A percentile compares a stretch with the other conserved stretches of the same genome.
These are phyloP conservation scores for Alca torda DNA, from an alignment of 2,797 vertebrate genomes.

Conservation along the genomic window DNA sequence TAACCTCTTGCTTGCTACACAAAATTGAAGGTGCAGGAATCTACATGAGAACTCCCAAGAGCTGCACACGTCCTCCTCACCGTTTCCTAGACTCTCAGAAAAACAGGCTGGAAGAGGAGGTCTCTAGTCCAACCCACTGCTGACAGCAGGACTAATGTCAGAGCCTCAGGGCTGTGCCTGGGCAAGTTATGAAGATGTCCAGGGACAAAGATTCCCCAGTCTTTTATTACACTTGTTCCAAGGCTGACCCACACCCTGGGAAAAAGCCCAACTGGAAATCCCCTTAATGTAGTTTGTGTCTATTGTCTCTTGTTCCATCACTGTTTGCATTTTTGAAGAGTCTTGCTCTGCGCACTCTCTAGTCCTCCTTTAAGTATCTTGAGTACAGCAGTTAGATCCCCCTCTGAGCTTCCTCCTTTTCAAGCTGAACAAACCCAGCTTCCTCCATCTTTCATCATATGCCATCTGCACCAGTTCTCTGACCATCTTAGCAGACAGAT, in stretches of 20 bases:
- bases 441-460: not conserved
- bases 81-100: not conserved
- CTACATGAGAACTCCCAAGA: not conserved
- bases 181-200: not conserved
- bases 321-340: not conserved
- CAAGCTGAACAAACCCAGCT: not conserved
- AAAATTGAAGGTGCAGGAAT: not conserved
- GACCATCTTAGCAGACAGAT: not conserved
- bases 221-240: not conserved
- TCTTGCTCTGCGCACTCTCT: not conserved
- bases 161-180: not conserved
- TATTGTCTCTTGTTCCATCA: not conserved
- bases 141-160: not conserved
- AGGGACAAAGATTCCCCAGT: not conserved
- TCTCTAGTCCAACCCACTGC: not conserved
- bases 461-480: not conserved
- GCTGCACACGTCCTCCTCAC: not conserved
- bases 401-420: not conserved
- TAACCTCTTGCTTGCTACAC: not conserved
- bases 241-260: not conserved
- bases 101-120: not conserved
- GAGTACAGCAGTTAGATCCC: not conserved
- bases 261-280: not conserved
- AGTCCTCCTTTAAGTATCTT: not conserved
- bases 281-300: not conserved